phyloP scores from a whole-genome alignment of 2,113 vertebrate species.

The Scytalopus superciliaris region DNA sequence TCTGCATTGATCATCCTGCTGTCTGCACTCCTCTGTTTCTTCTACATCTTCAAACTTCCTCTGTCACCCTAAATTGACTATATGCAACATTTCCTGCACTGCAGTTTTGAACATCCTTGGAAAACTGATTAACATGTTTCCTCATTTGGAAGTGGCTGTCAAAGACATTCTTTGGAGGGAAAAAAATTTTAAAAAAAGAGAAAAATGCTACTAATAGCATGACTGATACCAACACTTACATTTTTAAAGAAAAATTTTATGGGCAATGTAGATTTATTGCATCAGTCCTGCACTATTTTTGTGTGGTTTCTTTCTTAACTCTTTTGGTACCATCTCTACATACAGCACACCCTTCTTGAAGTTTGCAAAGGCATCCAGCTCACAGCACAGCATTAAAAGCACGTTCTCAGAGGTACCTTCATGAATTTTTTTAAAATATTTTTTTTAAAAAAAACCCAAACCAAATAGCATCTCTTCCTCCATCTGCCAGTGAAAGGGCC shows the following conservation, averaged over 20 bases:
- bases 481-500: not conserved
- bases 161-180: not conserved
- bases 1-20: not conserved
- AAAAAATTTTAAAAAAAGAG: not conserved
- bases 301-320: not conserved
- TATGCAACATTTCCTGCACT: not conserved
- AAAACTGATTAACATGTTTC: not conserved
- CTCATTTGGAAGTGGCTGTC: not conserved
- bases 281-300: not conserved
- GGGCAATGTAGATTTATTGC: not conserved
- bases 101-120: not conserved
- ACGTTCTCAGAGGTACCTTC: not conserved
- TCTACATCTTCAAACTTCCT: not conserved
- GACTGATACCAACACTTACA: not conserved
- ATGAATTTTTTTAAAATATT: not conserved
- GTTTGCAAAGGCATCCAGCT: not conserved
- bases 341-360: not conserved
- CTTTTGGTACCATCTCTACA: not conserved
- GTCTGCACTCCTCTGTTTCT: not conserved
- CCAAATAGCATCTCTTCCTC: not conserved
- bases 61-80: not conserved
- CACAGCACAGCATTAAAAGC: not conserved
- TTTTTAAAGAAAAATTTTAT: not conserved
- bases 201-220: not conserved
- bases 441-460: not conserved